These are phyloP conservation scores for Cnemophilus loriae DNA, from an alignment of 2,113 vertebrate species.

Conservation along the genomic window DNA sequence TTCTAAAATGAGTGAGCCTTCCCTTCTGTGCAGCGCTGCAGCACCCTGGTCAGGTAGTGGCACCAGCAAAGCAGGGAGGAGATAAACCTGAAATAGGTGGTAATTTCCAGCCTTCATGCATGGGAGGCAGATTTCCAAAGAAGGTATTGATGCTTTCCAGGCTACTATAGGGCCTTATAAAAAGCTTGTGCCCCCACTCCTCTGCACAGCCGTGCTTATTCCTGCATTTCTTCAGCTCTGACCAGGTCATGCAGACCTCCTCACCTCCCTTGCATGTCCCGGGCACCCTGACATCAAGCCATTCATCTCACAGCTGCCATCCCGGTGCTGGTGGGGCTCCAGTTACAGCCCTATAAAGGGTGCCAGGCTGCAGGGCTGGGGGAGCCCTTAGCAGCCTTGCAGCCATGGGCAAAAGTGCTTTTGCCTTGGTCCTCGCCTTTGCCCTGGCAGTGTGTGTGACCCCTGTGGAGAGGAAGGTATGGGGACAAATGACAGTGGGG, in stretches of 20 bases:
- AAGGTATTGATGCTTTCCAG: not conserved
- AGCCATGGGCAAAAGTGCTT: not conserved
- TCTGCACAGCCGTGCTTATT: not conserved
- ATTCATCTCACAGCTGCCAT: not conserved
- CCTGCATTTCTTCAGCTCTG: not conserved
- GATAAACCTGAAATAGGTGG: not conserved
- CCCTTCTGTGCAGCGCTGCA: fast-evolving
- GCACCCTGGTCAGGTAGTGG: not conserved
- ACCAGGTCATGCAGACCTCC: conserved; percentile 4
- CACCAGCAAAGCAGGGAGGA: not conserved
- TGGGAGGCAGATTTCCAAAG: not conserved
- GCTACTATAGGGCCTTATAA: not conserved
- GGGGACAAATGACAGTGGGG: not conserved
- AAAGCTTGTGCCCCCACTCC: fast-evolving
- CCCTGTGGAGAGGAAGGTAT: not conserved
- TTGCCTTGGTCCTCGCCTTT: not conserved
- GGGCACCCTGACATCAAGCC: not conserved
- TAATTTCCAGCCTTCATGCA: not conserved
- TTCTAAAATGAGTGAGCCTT: not conserved
- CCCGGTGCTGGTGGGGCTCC: not conserved
- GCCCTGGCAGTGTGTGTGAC: not conserved
- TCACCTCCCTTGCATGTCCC: not conserved
- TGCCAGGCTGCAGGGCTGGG: fast-evolving
- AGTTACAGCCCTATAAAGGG: conserved; percentile 22
- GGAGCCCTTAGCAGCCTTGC: not conserved